Conservation (phyloP, 2,113 vertebrate species). For the Macaca mulatta region DNA sequence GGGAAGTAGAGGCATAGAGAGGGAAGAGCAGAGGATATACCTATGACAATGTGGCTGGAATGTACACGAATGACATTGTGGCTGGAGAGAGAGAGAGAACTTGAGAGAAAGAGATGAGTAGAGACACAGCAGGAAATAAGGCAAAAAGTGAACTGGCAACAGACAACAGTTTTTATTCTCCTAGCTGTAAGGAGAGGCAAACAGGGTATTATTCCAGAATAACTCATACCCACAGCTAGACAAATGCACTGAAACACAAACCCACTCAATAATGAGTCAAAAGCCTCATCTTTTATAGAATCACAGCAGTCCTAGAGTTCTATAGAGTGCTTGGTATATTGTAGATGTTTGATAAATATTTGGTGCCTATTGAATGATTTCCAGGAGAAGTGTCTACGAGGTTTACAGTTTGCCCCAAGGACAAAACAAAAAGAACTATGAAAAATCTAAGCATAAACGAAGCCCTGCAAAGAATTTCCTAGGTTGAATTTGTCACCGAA, state of each 20-base stretch:
- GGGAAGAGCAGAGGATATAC: background rate
- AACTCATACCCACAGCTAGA: background rate
- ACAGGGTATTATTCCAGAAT: background rate
- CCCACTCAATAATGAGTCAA: background rate
- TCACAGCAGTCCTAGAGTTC: background rate
- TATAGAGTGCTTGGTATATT: background rate
- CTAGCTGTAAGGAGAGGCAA: background rate
- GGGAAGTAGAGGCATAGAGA: background rate
- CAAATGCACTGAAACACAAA: slow-evolving; percentile 1
- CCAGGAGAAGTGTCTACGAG: background rate
- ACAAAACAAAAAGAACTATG: background rate
- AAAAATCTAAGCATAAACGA: background rate
- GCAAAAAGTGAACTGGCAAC: background rate
- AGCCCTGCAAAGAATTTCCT: slow-evolving; percentile 31
- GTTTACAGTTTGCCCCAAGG: slow-evolving; percentile 2
- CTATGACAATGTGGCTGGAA: too few relatives aligned
- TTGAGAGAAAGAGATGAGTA: background rate
- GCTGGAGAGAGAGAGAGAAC: background rate
- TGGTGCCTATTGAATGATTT: slow-evolving; percentile 5
- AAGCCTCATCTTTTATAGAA: background rate
- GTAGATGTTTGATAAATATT: slow-evolving; percentile 60
- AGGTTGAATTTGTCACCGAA: slow-evolving; percentile 27
- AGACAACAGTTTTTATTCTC: background rate
- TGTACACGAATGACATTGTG: background rate
- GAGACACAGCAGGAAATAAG: background rate